Evolutionary conservation across 1,140 invertebrate genomes (phyloP).

Genomic region (Paracyclopina nana): DNA sequence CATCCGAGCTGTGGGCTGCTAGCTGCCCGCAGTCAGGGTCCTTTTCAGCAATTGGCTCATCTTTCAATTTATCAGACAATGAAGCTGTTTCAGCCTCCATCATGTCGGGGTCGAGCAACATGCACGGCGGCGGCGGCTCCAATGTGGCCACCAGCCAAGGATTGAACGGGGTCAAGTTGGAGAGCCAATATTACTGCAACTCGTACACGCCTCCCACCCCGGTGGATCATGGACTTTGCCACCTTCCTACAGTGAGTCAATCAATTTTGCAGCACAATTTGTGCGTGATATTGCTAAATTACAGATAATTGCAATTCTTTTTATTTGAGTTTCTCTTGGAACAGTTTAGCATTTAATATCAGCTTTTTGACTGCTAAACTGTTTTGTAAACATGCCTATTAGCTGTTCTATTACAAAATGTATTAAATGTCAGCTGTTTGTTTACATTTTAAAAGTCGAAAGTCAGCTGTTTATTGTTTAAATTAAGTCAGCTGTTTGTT

Average conservation of each 20-base stretch:
- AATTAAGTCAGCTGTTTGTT: too few species aligned
- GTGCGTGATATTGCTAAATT: too few species aligned
- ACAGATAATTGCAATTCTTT: too few species aligned
- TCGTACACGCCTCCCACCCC: slow-evolving; percentile 13
- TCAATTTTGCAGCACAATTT: too few species aligned
- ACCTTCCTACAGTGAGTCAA: slow-evolving; percentile 14
- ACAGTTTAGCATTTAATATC: too few species aligned
- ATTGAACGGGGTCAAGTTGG: slow-evolving; percentile 7
- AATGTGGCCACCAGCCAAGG: not conserved
- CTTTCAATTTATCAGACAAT: not conserved
- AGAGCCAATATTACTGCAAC: slow-evolving; percentile 14
- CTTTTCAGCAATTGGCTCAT: not conserved
- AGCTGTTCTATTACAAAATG: too few species aligned
- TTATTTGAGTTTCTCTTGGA: too few species aligned
- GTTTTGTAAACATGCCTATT: too few species aligned
- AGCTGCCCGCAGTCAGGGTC: not conserved
- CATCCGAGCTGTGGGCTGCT: not conserved
- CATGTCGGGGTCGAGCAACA: slow-evolving; percentile 4
- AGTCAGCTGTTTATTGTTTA: too few species aligned
- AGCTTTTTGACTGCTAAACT: too few species aligned
- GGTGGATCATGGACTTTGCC: slow-evolving; percentile 14
- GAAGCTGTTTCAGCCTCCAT: slow-evolving; percentile 12
- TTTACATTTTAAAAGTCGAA: too few species aligned
- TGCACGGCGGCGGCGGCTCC: not conserved
- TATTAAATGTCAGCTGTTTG: too few species aligned